These are phyloP conservation scores for Gallinago undulata DNA, from an alignment of 2,113 vertebrate species.

Conservation along the genomic window DNA sequence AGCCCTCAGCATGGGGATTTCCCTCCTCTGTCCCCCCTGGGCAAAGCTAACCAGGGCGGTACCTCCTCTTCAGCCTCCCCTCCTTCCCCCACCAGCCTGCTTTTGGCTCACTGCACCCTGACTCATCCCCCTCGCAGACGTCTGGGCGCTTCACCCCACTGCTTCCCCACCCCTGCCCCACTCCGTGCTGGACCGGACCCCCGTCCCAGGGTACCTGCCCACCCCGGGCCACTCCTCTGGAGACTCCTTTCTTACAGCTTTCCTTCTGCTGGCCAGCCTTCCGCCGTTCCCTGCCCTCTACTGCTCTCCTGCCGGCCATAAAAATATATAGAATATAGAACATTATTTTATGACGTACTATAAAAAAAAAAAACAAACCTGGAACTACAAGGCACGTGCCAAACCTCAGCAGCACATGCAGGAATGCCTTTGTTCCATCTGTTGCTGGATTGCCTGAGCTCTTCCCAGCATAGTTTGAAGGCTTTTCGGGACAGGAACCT, in stretches of 20 bases:
- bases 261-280: not conserved
- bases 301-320: conserved; percentile 24
- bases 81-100: not conserved
- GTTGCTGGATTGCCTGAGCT: not conserved
- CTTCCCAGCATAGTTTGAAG: not conserved
- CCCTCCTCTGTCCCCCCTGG: not conserved
- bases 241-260: not conserved
- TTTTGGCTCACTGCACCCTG: accelerated
- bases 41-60: accelerated
- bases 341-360: conserved; percentile 52
- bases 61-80: not conserved
- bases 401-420: conserved; percentile 46
- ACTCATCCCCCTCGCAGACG: not conserved
- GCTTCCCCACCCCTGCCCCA: accelerated
- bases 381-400: conserved; percentile 26
- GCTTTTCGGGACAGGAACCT: not conserved
- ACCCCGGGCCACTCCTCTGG: not conserved
- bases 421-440: conserved; percentile 55
- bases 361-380: not conserved
- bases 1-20: accelerated
- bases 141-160: not conserved
- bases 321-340: conserved; percentile 61
- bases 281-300: not conserved
- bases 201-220: not conserved
- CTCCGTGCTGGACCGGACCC: not conserved